Evolutionary conservation across 2,113 vertebrate genomes (phyloP), one percentile per base, ranked within the genome.

Genomic region (Myotis brandtii): DNA sequence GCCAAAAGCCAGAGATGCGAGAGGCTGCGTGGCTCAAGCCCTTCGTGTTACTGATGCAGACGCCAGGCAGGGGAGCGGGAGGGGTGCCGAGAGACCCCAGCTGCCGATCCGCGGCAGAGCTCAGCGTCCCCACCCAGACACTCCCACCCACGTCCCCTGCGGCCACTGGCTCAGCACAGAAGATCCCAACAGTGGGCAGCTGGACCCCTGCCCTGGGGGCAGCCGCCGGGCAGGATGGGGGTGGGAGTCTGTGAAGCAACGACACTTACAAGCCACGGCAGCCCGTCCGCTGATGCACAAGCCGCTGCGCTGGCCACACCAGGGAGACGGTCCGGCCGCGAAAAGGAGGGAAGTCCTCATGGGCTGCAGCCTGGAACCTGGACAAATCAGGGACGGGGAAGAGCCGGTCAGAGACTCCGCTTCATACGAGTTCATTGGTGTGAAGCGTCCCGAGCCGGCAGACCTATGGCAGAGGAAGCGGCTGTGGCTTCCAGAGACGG

Each of bases 391-490:
- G 37, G 64, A 3, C 3, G 32, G 32, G 34, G 52, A 17, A 56
- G 66, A 18, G 50, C 13, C 23, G 0, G 9, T 17, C 23, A 6
- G 34, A 52, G 23, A 52, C 17, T 40, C 4, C 27, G 3, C 2
- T 1, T 0, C 3, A 6, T 6, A 2, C 0, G 32, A 32, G 9
- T 13, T 25, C 79, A 16, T 9, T 11, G 3, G 4, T 10, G 40
- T 11, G 12, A 40, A 18, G 23, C 3, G 9, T 23, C 16, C 76
- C 43, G 16, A 37, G 7, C 0, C 12, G 54, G n/a, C 13, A 4
- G 50, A 25, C 4, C 87, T 50, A 0, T 0, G 9, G 34, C 20
- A 21, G 46, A 23, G 56, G 34, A 17, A 83, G 46, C 2, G 0
- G 5, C 1, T 0, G 9, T 9, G 32, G 46, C 8, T 12, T 5